Percentiles rank a stretch among this genome's conserved stretches.
Evolutionary conservation across 1,140 invertebrate genomes (phyloP).

Genomic region (Cotesia chilonis): DNA sequence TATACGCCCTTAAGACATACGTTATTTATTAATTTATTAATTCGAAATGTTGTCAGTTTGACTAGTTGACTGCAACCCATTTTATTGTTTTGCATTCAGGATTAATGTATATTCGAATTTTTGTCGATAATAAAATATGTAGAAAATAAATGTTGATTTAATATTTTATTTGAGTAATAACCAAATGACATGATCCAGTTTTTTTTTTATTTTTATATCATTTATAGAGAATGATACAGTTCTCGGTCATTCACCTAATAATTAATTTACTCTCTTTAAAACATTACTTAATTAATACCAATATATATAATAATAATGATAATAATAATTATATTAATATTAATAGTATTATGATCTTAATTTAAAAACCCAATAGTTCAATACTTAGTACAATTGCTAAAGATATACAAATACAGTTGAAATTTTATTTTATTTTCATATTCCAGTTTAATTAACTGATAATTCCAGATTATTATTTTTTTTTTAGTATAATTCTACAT

Average conservation of each 20-base stretch:
- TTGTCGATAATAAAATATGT: conserved; percentile 4
- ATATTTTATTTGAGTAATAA: conserved; percentile 23
- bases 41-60: too few relatives aligned
- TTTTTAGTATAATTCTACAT: conserved; percentile 38
- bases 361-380: conserved; percentile 57
- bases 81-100: neutral
- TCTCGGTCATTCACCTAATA: conserved; percentile 49
- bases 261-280: conserved; percentile 42
- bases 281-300: conserved; percentile 59
- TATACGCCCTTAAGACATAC: too few relatives aligned
- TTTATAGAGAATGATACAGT: conserved; percentile 42
- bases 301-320: conserved; percentile 55
- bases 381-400: conserved; percentile 60
- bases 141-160: conserved; percentile 31
- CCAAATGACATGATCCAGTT: conserved; percentile 2
- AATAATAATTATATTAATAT: conserved; percentile 45
- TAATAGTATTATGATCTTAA: conserved; percentile 39
- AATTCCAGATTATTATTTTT: conserved; percentile 32
- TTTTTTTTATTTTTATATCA: too few relatives aligned
- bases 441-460: too few relatives aligned
- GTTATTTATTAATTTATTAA: too few relatives aligned
- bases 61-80: too few relatives aligned
- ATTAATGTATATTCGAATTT: neutral
- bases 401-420: conserved; percentile 65
- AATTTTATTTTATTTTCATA: conserved; percentile 27